These are phyloP conservation scores for Dissostichus mawsoni DNA, from an alignment of 2,113 vertebrate species.

Conservation along the genomic window DNA sequence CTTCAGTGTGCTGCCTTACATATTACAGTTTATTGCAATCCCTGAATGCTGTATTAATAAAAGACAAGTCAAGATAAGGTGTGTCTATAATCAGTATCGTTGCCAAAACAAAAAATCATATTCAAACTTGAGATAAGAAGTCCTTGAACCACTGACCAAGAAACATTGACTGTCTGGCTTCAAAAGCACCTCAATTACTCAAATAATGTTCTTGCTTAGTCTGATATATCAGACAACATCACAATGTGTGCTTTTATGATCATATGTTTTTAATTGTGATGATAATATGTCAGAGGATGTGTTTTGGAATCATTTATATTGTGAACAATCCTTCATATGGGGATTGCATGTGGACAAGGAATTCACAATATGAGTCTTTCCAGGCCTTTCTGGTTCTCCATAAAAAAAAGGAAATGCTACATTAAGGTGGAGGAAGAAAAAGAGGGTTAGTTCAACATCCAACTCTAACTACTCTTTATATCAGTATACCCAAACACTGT, in stretches of 20 bases:
- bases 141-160: constrained; percentile 29
- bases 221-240: constrained; percentile 1
- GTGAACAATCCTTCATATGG: not conserved
- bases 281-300: constrained; percentile 18
- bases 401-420: constrained; percentile 14
- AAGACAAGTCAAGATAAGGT: not conserved
- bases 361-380: constrained; percentile 13
- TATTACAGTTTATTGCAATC: constrained; percentile 10
- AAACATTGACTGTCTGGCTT: constrained; percentile 23
- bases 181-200: constrained; percentile 3
- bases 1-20: not conserved
- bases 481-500: not conserved
- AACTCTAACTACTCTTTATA: not conserved
- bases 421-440: constrained; percentile 1
- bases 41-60: not conserved
- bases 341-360: constrained; percentile 15
- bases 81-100: constrained; percentile 17
- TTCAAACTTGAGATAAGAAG: constrained; percentile 29
- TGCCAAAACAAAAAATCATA: constrained; percentile 23
- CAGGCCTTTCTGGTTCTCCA: constrained; percentile 19
- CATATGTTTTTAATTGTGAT: constrained; percentile 16
- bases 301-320: not conserved
- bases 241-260: constrained; percentile 22
- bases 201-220: constrained; percentile 18
- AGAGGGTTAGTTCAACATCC: not conserved